These are phyloP conservation scores for Dicyrtomina minuta DNA, from an alignment of 2,888 invertebrate genomes.

Conservation along the genomic window DNA sequence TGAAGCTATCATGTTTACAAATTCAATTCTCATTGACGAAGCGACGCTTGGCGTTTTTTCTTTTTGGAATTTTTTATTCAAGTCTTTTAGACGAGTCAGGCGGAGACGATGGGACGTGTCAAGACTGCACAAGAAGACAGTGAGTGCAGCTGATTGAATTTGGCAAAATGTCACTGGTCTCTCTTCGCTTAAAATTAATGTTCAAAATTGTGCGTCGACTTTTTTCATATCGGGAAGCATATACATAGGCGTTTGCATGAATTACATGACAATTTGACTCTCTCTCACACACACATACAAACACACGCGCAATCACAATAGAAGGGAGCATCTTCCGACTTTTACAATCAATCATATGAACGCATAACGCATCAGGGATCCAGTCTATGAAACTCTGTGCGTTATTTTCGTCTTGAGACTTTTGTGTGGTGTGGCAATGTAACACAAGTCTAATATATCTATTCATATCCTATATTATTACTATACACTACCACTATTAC, in stretches of 20 bases:
- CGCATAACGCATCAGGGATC: neutral
- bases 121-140: conserved; percentile 19
- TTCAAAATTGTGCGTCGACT: neutral
- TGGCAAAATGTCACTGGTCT: conserved; percentile 25
- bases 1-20: conserved; percentile 18
- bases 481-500: too few species aligned
- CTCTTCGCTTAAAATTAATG: neutral
- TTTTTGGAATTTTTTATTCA: conserved; percentile 9
- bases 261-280: neutral
- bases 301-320: neutral
- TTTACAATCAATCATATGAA: conserved; percentile 5
- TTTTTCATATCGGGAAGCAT: conserved; percentile 2
- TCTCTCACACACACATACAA: neutral
- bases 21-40: conserved; percentile 16
- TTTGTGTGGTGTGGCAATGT: too few species aligned
- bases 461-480: too few species aligned
- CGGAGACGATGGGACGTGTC: conserved; percentile 4
- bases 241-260: conserved; percentile 10
- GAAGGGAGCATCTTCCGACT: conserved; percentile 7
- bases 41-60: too few species aligned
- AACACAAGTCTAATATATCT: too few species aligned
- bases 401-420: neutral
- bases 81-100: neutral
- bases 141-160: conserved; percentile 21
- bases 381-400: neutral